Conservation (phyloP, 92 coral and sea anemone genomes). For the Palythoa grandis region DNA sequence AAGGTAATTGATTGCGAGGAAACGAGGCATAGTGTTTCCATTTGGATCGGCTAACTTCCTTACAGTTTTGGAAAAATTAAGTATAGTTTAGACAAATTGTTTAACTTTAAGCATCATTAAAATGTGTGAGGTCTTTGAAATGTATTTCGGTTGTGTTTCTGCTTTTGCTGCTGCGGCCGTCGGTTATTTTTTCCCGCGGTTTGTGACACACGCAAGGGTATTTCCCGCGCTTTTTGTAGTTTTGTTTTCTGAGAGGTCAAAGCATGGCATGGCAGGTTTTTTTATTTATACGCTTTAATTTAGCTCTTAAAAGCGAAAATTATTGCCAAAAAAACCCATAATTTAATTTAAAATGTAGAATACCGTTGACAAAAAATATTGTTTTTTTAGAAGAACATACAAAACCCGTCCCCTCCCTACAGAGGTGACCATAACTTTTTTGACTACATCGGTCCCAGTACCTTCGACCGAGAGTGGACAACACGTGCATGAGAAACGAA, state of each 20-base stretch:
- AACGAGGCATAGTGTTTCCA: slow-evolving; percentile 72
- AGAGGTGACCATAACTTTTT: background rate
- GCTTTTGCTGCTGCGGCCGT: background rate
- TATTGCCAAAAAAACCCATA: background rate
- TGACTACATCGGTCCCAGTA: slow-evolving; percentile 9
- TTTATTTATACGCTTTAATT: background rate
- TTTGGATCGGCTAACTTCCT: slow-evolving; percentile 1
- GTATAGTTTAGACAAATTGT: background rate
- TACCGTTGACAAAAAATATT: background rate
- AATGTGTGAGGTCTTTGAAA: background rate
- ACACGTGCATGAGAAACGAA: slow-evolving; percentile 66
- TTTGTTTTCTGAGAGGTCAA: background rate
- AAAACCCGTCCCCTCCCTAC: slow-evolving; percentile 25
- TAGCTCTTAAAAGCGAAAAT: background rate
- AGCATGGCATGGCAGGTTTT: background rate
- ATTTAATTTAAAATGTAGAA: background rate
- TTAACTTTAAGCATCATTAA: background rate
- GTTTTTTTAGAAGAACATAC: background rate
- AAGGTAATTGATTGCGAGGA: slow-evolving; percentile 77
- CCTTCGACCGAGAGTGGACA: slow-evolving; percentile 22
- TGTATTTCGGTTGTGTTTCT: background rate
- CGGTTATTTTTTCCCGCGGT: slow-evolving; percentile 34
- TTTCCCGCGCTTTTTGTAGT: slow-evolving; percentile 40
- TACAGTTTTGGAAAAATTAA: background rate
- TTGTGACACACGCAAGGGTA: slow-evolving; percentile 17